Evolutionary conservation across 1,140 invertebrate species (phyloP), one percentile per base, ranked within the genome.

Genomic region (Pissodes strobi): DNA sequence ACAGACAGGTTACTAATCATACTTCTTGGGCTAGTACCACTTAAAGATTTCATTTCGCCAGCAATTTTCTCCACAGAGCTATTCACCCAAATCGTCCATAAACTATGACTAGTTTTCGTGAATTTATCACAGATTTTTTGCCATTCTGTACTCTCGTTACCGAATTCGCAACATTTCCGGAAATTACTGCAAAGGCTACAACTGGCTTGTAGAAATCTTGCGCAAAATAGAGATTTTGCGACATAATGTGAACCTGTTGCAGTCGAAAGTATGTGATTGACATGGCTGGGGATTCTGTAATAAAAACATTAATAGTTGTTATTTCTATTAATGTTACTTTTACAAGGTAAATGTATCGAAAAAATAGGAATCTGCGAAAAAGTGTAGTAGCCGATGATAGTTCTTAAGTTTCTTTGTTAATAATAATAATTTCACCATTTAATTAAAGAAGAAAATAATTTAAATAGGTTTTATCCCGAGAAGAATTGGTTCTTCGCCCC

Each of bases 81-180:
- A 30, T 81, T 77, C 9, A 86, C 79, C 86, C 86, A 89, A 56
- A 82, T 79, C 19, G 79, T 74, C 88, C 88, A 91, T 66, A 88
- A 82, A 30, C 69, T 73, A 2, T 81, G 72, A 72, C 83, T 86
- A 58, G 85, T 83, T 37, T 86, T 81, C 56, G 82, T 85, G 10
- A 90, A 78, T 34, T 81, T 74, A 2, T 79, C 80, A 68, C 86
- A 87, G 23, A 88, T 73, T 13, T 82, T 79, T 57, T 84, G 82
- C 89, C 89, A 91, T 46, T 84, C 81, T 15, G 82, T 76, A 4
- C 78, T 71, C 0, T 64, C 68, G 12, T 79, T 70, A 39, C 83
- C 79, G 9, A 81, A 81, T 17, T 85, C 84, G 67, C 89, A 90
- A 71, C 88, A 90, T 38, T 84, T 84, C 39, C 85, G 86, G 25